Base-by-base conservation (phyloP, 2,113 vertebrate genomes). In the Tichodroma muraria region DNA sequence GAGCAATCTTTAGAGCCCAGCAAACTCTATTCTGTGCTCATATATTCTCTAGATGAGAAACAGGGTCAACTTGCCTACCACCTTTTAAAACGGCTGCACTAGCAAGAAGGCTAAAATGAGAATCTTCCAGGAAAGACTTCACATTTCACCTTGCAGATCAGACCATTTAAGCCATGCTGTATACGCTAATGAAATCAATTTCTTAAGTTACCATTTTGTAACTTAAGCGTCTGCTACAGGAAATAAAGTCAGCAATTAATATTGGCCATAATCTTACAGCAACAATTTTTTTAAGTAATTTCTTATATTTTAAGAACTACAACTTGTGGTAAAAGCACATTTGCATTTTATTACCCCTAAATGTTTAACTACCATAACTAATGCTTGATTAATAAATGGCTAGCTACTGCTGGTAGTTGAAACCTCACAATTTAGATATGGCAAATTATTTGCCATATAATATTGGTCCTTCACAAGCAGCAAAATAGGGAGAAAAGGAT, bases 181-280 rank as follows among this genome's bases (percentile, higher is more conserved):
- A 15, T 13, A 30, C 20, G 30, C 70, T 93, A 89, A 93, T 83
- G 88, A 91, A 86, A 98, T 95, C 96, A 97, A 96, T 97, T 98
- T 95, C 96, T 96, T 83, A 97, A 97, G 96, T 77, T 96, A 97
- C 97, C 97, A 94, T 96, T 96, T 94, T 88, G 97, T 66, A 56
- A 96, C 97, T 97, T 94, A 92, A 96, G 96, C 97, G 97, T 96
- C 98, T 97, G 98, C 98, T 76, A 80, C 63, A 84, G 66, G 92
- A 97, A 96, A 97, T 98, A 98, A 98, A 98, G 96, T 61, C 96
- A 85, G 92, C 84, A 72, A 97, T 98, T 98, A 98, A 98, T 98
- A 98, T 97, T 98, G 97, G 94, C 97, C 95, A 85, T 95, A 94
- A 97, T 71, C 94, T 90, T 65, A 89, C 91, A 85, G 77, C 96